Evolutionary conservation across 2,888 invertebrate species (phyloP), one percentile per base, ranked within the genome.

Genomic region (Mythimna pallens): DNA sequence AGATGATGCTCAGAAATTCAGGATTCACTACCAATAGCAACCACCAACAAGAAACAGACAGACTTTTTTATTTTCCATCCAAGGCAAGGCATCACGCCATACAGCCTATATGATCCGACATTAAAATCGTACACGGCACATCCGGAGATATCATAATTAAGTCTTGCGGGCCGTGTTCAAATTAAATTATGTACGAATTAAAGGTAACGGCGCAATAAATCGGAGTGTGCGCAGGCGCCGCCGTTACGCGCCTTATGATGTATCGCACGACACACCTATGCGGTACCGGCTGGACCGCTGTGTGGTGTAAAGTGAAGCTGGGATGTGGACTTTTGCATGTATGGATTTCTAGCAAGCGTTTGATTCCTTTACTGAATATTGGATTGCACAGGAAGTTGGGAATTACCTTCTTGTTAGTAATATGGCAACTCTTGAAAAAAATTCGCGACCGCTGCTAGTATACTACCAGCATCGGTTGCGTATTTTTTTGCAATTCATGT

Each of bases 151-250:
- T 94, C 93, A 94, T 94, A 94, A 94, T 94, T 94, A 94, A 93
- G 92, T 89, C 91, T 84, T 86, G 81, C 83, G 85, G 92, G 91
- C 89, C 93, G 91, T 94, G 94, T 94, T 94, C 91, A 92, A 93
- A 93, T 94, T 93, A 94, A 94, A 93, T 94, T 94, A 94, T 94
- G 93, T 93, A 90, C 86, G 89, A 93, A 93, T 94, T 93, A 94
- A 94, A 94, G 89, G 91, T 93, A 92, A 93, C 89, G 89, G 90
- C 89, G 86, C 90, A 87, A 91, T 93, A 94, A 93, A 93, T 93
- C 91, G 89, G 85, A 86, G 85, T 87, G 80, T 86, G 90, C 89
- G 89, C 91, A 88, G 91, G 92, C 92, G 92, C 92, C 90, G 91
- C 89, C 82, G 92, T 92, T 92, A 92, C 93, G 92, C 92, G 90